Base-by-base conservation (phyloP, 2,888 invertebrate genomes). In the Lissocephala sabroskyi region DNA sequence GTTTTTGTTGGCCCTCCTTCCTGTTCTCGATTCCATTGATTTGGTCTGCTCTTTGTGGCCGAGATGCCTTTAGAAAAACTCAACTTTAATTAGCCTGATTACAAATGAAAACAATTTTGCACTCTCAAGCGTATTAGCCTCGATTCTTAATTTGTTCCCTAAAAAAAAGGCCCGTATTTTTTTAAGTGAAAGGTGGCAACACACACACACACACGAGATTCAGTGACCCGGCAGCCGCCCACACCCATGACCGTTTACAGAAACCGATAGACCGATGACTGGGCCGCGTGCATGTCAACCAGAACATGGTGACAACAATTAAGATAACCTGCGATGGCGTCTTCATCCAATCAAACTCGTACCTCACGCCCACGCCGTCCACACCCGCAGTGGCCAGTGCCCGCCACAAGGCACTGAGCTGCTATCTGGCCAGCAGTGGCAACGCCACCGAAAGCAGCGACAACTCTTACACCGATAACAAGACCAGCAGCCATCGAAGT, bases 261-360 rank as follows among this genome's bases (percentile, higher is more conserved):
- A 29, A 35, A 35, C 26, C 16, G 42, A 48, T n/a, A 19, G 26
- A 23, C 26, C 7, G 23, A 26, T 3, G 6, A 39, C 18, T 23
- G 1, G n/a, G 0, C 42, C 42, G 42, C 54, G 44, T 51, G 56
- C 58, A 50, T 51, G 68, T 52, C 48, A 10, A 16, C 17, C 36
- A 45, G 60, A 81, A 62, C 59, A 84, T 84, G 84, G 84, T 84
- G 76, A 84, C 84, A 73, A 84, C 82, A 79, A 84, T 84, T 52
- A 84, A 84, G 73, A 84, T 84, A 65, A 84, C 84, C 56, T 83
- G 84, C 71, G 84, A 84, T 78, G 84, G 84, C 49, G 84, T 84
- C 35, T 84, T 84, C 68, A 84, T 84, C 71, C 84, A 84, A 77
- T 80, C 83, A 50, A 84, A 84, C 63, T 82, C 84, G 23, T 82